Conservation (phyloP, 2,888 invertebrate species). For the Caenorhabditis japonica region DNA sequence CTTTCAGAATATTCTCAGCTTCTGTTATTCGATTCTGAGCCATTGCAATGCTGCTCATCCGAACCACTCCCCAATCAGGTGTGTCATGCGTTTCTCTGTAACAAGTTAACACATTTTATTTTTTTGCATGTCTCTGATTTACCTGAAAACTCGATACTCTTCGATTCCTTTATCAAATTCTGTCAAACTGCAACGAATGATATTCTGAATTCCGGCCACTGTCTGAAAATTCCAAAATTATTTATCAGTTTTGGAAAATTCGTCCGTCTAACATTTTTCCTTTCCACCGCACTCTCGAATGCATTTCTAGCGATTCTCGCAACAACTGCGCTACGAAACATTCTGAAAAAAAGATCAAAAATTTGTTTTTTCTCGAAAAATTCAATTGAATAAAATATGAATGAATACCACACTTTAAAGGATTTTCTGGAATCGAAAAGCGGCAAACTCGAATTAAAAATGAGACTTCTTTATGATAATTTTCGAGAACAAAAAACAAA, state of each 20-base stretch:
- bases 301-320: constrained; percentile 13
- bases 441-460: not conserved
- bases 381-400: not conserved
- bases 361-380: constrained; percentile 4
- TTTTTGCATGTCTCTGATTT: constrained; percentile 37
- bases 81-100: constrained; percentile 45
- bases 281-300: constrained; percentile 17
- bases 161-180: constrained; percentile 38
- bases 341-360: constrained; percentile 3
- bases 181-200: constrained; percentile 29
- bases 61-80: constrained; percentile 51
- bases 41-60: constrained; percentile 51
- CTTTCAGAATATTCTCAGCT: constrained; percentile 33
- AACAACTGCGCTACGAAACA: constrained; percentile 18
- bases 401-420: not conserved
- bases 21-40: constrained; percentile 4
- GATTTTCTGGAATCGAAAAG: not conserved
- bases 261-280: constrained; percentile 4
- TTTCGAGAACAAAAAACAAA: constrained; percentile 9
- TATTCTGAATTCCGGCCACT: constrained; percentile 19
- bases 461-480: no score
- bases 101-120: not conserved
- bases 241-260: not conserved
- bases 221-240: constrained; percentile 16
- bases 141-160: constrained; percentile 37